Evolutionary conservation across 1,140 invertebrate species (phyloP), one percentile per base, ranked within the genome.

Genomic region (Leptopilina clavipes): DNA sequence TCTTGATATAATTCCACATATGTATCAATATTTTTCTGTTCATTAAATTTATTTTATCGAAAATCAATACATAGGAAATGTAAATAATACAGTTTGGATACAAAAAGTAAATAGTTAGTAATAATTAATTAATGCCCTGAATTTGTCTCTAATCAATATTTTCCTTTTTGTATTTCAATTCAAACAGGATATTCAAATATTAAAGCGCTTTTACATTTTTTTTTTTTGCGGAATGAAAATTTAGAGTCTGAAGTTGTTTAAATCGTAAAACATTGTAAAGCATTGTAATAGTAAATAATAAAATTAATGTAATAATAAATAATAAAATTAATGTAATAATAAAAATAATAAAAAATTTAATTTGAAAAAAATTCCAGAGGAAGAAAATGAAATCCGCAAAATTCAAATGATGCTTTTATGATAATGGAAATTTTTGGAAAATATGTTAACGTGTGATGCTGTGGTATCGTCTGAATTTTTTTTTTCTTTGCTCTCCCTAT

Each of bases 381-480:
- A 9, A 10, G 6, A 65, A 25, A 65, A 25, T 0, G 9, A 25
- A 22, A 22, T 65, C 11, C 12, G 11, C 5, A 25, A 25, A 6
- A 14, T 25, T 2, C 3, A 65, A 11, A 5, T 31, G 22, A 59
- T 14, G 14, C 22, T n/a, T 65, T 65, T n/a, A 65, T 14, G 19
- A 65, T 65, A n/a, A 65, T 31, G 14, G 14, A 14, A 31, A 31
- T 65, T 65, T 65, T 31, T 31, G 25, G 25, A 31, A 65, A 37
- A 65, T 65, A 65, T 65, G 59, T 54, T 70, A 59, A 72, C 43
- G 48, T 31, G 59, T 25, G 22, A 65, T 14, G 19, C 22, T 31
- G 22, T 25, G 59, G 25, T n/a, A 65, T 65, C 59, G 14, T 40
- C 19, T 31, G 22, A 65, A 65, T 65, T 65, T n/a, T 65, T 65